Base-by-base conservation (phyloP, 2,888 invertebrate genomes). In the Corbicula japonica region DNA sequence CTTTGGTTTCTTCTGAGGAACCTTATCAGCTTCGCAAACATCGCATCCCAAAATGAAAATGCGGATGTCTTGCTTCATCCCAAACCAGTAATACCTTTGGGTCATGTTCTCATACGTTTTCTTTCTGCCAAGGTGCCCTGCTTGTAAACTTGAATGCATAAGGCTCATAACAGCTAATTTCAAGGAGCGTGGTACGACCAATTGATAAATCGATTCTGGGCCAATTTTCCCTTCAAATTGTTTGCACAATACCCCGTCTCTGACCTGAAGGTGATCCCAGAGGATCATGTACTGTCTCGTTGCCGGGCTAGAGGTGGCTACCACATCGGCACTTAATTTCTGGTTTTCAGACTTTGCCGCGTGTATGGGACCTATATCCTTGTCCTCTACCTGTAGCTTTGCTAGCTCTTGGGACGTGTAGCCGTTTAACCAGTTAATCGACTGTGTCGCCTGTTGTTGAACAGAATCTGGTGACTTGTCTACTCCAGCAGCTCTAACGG, bases 31-130 rank as follows among this genome's bases (percentile, higher is more conserved):
- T 50, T 50, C 50, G 26, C 50, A 18, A 18, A 26, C 26, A 50
- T 50, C 50, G 18, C 50, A 50, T 18, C n/a, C 23, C 26, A 26
- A 26, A 18, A 50, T 50, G n/a, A 5, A 50, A 21, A 50, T 21
- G 21, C 50, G 21, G 50, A 50, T 26, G 18, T 50, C 50, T 50
- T 50, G 23, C 50, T 50, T 50, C 50, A 50, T 50, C 23, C 50
- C 12, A 26, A 50, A 50, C 50, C 50, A 50, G 50, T 50, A 50
- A 50, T 50, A 50, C 8, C 50, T 12, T n/a, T 18, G 50, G 10
- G 50, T 18, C 50, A 50, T 10, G 8, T 50, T 50, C 23, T 21
- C 50, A 26, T 50, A 26, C 10, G 50, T 50, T 50, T n/a, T 50
- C 50, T 50, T 50, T 10, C 21, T 26, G 8, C 50, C 50, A 6